Base-by-base conservation (phyloP, 2,113 vertebrate genomes). In the Callithrix jacchus region DNA sequence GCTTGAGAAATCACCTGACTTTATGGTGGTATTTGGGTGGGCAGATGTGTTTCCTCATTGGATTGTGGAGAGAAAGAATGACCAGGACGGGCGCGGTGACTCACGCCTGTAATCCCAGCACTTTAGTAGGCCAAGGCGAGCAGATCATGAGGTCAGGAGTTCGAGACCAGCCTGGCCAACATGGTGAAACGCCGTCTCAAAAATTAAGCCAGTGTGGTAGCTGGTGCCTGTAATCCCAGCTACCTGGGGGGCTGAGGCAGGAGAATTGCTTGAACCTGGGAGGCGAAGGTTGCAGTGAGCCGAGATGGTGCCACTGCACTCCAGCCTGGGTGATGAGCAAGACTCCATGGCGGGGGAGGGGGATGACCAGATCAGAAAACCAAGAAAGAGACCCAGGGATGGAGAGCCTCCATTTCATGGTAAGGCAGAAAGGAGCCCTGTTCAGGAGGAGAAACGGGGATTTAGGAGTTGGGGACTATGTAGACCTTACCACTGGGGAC, bases 1-100 rank as follows among this genome's bases (percentile, higher is more conserved):
- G 66, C 68, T 93, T 87, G 87, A 87, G 68, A 91, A 95, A 91
- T 92, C 82, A 49, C 32, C 54, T 23, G 3, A 68, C 52, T 70
- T 91, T 32, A 76, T 12, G 64, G 40, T 35, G 83, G 45, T 79
- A 61, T 18, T 52, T 80, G 23, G 32, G n/a, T 81, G 37, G 27
- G 11, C 68, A 89, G 58, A 64, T 68, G 71, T 3, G 11, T 56
- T 64, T 49, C 61, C 37, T 61, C 91, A 10, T 66, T n/a, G 30
- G 2, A 81, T 20, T 42, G 8, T 82, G 61, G 5, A 77, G 18
- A 91, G 37, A 92, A 95, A 25, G 42, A 20, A 32, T 54, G 21
- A 40, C 20, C 32, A 93, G 27, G 61, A 12, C 61, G 61, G 61
- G 27, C 5, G 12, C 6, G 27, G 27, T 32, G 61, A 30, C 61